Percentiles rank a stretch among this genome's conserved stretches.
Evolutionary conservation across 1,140 invertebrate genomes (phyloP).

Genomic region (Bombus superbus): DNA sequence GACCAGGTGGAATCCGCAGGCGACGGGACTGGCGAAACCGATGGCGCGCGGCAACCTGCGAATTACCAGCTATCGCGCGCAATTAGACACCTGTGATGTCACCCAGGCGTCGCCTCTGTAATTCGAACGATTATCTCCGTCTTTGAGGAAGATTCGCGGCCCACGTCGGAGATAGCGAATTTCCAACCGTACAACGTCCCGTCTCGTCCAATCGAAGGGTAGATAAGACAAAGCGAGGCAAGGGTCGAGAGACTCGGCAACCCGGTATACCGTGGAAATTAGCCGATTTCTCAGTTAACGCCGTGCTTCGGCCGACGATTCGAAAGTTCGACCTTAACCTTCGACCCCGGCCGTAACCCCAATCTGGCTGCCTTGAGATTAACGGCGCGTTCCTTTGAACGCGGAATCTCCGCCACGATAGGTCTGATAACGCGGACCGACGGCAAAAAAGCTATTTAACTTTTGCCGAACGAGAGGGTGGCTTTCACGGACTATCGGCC

Average conservation of each 20-base stretch:
- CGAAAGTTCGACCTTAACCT: conserved; percentile 58
- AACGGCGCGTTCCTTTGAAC: conserved; percentile 55
- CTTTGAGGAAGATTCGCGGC: conserved; percentile 27
- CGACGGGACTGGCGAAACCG: background rate
- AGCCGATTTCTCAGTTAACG: conserved; percentile 32
- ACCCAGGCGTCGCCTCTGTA: conserved; percentile 45
- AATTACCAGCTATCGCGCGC: conserved; percentile 18
- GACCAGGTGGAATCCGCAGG: background rate
- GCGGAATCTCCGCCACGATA: conserved; percentile 53
- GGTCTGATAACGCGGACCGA: conserved; percentile 47
- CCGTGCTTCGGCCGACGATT: background rate
- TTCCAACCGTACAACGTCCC: conserved; percentile 22
- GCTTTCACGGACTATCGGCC: conserved; percentile 11
- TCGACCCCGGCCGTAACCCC: conserved; percentile 49
- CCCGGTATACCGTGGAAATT: conserved; percentile 21
- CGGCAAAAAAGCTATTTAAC: conserved; percentile 65
- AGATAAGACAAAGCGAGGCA: conserved; percentile 35
- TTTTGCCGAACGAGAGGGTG: conserved; percentile 15
- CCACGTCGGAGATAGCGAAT: conserved; percentile 14
- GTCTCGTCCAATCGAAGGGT: conserved; percentile 32
- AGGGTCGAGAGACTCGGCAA: background rate
- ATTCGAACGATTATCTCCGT: conserved; percentile 55
- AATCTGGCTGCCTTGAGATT: conserved; percentile 51
- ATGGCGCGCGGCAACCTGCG: background rate
- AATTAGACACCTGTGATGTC: conserved; percentile 62